These are phyloP conservation scores for Boleophthalmus pectinirostris DNA, from an alignment of 2,113 vertebrate species.

Conservation along the genomic window DNA sequence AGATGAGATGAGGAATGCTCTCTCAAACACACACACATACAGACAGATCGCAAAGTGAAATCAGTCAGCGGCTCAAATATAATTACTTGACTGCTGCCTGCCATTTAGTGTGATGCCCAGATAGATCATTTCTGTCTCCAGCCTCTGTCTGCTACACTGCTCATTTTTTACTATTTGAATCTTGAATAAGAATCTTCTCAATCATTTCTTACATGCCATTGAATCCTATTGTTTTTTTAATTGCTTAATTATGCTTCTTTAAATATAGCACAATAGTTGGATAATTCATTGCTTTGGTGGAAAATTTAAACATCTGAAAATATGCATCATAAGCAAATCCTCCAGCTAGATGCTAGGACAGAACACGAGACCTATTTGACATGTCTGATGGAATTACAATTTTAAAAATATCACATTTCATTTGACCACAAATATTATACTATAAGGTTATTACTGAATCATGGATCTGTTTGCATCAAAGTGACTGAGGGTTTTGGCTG, in stretches of 20 bases:
- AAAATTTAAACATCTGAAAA: no score
- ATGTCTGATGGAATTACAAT: no score
- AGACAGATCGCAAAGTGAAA: conserved; percentile 45
- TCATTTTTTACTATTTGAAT: background rate
- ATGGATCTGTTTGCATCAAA: background rate
- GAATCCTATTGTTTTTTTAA: conserved; percentile 5
- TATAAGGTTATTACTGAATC: background rate
- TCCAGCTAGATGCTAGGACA: no score
- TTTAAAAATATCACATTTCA: no score
- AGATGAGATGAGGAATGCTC: conserved; percentile 54
- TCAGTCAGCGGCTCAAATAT: conserved; percentile 66
- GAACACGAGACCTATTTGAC: no score
- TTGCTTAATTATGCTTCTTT: background rate
- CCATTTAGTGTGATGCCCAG: conserved; percentile 47
- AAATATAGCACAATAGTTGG: no score
- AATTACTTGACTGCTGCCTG: conserved; percentile 68
- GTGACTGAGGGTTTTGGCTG: no score
- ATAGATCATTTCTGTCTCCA: conserved; percentile 43
- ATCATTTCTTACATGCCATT: background rate
- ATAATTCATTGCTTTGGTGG: no score
- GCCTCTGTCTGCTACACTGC: background rate
- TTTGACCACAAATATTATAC: background rate
- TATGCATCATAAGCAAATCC: no score
- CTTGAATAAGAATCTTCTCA: background rate
- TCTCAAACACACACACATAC: conserved; percentile 33